These are phyloP conservation scores for Diplosoma virens DNA, from an alignment of 23 tunicate genomes.

Conservation along the genomic window DNA sequence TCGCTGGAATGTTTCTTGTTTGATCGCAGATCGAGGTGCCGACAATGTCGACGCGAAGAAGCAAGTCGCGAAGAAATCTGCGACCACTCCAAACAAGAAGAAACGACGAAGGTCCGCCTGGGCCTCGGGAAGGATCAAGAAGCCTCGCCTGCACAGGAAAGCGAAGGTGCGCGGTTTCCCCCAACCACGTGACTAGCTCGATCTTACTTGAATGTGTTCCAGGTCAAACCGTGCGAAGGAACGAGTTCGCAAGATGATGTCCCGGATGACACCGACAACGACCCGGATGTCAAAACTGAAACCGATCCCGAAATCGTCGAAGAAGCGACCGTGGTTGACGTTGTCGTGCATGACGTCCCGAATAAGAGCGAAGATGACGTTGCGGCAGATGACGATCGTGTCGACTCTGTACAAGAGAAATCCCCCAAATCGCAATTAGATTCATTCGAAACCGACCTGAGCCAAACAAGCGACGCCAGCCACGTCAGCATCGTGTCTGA, in stretches of 20 bases:
- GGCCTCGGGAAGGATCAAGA: slow-evolving; percentile 34
- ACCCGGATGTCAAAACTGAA: not conserved
- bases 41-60: too few relatives aligned
- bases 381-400: not conserved
- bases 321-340: slow-evolving; percentile 5
- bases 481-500: too few relatives aligned
- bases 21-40: too few relatives aligned
- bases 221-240: not conserved
- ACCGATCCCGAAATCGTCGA: not conserved
- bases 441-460: not conserved
- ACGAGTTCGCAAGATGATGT: not conserved
- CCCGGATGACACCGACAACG: not conserved
- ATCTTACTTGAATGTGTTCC: not conserved
- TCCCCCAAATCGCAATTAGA: not conserved
- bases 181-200: not conserved
- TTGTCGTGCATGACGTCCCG: not conserved
- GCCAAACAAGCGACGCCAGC: too few relatives aligned
- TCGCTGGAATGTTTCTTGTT: too few relatives aligned
- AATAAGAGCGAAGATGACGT: not conserved
- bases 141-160: not conserved
- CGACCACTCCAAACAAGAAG: not conserved
- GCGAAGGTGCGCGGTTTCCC: not conserved
- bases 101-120: slow-evolving; percentile 17
- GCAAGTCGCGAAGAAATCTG: too few relatives aligned
- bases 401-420: not conserved